Evolutionary conservation across 1,140 invertebrate species (phyloP).

Genomic region (Scaptomyza pallida): DNA sequence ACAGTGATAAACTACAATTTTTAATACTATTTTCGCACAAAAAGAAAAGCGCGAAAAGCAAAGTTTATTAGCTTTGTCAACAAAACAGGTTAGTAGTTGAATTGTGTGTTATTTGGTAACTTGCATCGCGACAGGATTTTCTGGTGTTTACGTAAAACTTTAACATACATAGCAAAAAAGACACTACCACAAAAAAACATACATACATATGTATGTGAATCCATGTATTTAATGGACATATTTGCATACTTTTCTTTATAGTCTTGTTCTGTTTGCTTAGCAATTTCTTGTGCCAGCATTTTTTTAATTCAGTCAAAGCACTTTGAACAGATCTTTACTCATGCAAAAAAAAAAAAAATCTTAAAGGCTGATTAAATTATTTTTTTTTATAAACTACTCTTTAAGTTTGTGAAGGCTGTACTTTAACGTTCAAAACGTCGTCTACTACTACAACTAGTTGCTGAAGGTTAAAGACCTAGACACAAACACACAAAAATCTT

Average conservation of each 20-base stretch:
- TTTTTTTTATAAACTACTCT: conserved; percentile 12
- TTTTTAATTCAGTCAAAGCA: conserved; percentile 6
- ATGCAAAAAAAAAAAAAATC: conserved; percentile 24
- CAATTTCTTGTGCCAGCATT: conserved; percentile 1
- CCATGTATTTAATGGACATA: background rate
- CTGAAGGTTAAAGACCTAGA: conserved; percentile 55
- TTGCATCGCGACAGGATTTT: conserved; percentile 46
- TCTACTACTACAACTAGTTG: conserved; percentile 15
- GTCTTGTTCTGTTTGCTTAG: conserved; percentile 14
- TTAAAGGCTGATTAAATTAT: conserved; percentile 13
- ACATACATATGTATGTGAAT: background rate
- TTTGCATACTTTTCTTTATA: background rate
- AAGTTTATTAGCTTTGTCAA: conserved; percentile 35
- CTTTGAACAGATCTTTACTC: conserved; percentile 4
- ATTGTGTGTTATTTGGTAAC: conserved; percentile 8
- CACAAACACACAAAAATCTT: background rate
- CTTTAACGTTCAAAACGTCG: conserved; percentile 54
- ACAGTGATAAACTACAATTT: conserved; percentile 7
- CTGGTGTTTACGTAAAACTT: conserved; percentile 65
- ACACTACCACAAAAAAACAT: background rate
- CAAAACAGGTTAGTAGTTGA: conserved; percentile 66
- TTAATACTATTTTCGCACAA: conserved; percentile 6
- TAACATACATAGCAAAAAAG: conserved; percentile 10
- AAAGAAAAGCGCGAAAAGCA: conserved; percentile 57
- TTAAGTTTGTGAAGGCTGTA: conserved; percentile 56